These are phyloP conservation scores for Colostygia pectinataria DNA, from an alignment of 2,888 invertebrate species.

Conservation along the genomic window DNA sequence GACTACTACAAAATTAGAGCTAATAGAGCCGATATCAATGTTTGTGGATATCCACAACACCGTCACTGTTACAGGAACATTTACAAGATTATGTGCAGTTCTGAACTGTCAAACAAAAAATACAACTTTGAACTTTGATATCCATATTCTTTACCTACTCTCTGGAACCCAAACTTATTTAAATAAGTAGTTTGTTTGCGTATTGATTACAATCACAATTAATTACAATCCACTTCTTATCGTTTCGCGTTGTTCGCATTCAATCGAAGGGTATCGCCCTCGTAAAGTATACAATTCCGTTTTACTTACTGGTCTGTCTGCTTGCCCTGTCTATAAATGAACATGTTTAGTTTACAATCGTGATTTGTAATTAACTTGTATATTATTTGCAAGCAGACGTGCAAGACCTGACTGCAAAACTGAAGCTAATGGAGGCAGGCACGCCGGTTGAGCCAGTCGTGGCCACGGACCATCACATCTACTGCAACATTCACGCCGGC, in stretches of 20 bases:
- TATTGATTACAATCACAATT: too few species aligned
- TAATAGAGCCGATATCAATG: conserved; percentile 24
- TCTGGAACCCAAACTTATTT: too few species aligned
- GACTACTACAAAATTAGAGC: conserved; percentile 62
- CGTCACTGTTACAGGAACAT: too few species aligned
- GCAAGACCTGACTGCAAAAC: conserved; percentile 87
- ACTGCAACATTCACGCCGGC: conserved; percentile 74
- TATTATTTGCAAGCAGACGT: conserved; percentile 76
- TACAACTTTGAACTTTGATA: too few species aligned
- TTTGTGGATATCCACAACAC: conserved; percentile 18
- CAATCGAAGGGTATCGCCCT: neutral
- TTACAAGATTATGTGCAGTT: too few species aligned
- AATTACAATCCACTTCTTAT: too few species aligned
- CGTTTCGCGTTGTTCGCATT: neutral
- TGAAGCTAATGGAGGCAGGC: conserved; percentile 85
- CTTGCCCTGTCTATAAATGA: neutral
- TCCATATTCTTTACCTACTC: too few species aligned
- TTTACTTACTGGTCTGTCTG: neutral
- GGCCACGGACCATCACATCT: conserved; percentile 72
- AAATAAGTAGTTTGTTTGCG: too few species aligned
- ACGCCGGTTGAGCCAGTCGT: conserved; percentile 62
- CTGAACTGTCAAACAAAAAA: too few species aligned
- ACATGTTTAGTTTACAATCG: neutral
- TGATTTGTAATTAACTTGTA: conserved; percentile 4
- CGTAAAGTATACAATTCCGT: neutral